Percentiles rank a stretch among this genome's conserved stretches.
phyloP scores from a whole-genome alignment of 2,797 vertebrate species.

The Chromobotia macracanthus region DNA sequence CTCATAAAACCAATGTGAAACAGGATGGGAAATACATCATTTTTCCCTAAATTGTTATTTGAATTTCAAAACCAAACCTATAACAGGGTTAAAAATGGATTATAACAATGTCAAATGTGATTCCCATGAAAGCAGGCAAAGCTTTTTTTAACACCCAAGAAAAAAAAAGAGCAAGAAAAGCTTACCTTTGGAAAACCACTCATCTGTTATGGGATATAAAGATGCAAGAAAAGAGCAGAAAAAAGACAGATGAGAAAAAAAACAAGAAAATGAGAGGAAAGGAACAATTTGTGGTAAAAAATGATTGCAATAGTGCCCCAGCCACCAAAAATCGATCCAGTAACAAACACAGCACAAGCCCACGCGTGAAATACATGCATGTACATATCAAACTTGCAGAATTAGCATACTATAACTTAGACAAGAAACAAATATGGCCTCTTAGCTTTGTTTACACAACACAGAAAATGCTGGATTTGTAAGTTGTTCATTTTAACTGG shows the following conservation, averaged over 20 bases:
- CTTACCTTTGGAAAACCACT: conserved; percentile 99
- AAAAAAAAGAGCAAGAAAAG: conserved; percentile 66
- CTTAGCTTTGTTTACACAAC: conserved; percentile 34
- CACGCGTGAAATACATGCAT: conserved; percentile 34
- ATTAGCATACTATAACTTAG: background rate
- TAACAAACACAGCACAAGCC: conserved; percentile 32
- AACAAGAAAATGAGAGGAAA: conserved; percentile 66
- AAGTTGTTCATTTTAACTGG: conserved; percentile 22
- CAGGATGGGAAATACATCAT: background rate
- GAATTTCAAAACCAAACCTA: background rate
- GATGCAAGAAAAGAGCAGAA: conserved; percentile 63
- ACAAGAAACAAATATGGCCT: background rate
- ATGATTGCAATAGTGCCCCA: conserved; percentile 73
- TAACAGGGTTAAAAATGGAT: conserved; percentile 19
- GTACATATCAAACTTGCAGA: background rate
- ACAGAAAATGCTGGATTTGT: background rate
- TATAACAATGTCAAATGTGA: background rate
- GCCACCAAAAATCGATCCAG: conserved; percentile 61
- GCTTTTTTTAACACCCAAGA: conserved; percentile 10
- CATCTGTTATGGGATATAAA: conserved; percentile 80
- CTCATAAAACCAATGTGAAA: conserved; percentile 36
- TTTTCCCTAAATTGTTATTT: background rate
- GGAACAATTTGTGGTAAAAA: conserved; percentile 67
- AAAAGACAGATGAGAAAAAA: conserved; percentile 51
- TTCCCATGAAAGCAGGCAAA: conserved; percentile 26